Conservation (phyloP, 2,113 vertebrate species). For the Pseudorectes ferrugineus region DNA sequence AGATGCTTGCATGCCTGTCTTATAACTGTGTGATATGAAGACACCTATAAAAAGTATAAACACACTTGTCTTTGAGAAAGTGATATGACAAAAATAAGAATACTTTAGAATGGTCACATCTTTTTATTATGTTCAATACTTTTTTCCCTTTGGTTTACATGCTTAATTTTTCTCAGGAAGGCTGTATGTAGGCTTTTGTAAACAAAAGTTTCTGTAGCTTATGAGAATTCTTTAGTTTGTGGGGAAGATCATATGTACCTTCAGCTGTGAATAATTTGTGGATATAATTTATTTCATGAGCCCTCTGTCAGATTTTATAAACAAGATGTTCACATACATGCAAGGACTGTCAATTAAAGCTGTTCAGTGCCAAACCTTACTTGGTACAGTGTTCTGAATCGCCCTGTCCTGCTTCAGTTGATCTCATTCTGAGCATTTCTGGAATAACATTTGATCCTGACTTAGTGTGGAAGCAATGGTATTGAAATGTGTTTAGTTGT, state of each 20-base stretch:
- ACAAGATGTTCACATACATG: neutral
- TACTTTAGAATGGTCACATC: neutral
- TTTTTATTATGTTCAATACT: neutral
- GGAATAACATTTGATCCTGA: neutral
- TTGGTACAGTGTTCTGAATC: neutral
- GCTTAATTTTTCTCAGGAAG: neutral
- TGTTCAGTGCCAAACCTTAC: neutral
- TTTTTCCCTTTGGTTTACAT: neutral
- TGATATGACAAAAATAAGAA: neutral
- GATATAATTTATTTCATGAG: neutral
- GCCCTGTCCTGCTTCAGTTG: neutral
- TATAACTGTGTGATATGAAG: neutral
- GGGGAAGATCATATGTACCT: neutral
- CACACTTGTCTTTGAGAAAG: neutral
- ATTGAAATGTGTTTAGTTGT: neutral
- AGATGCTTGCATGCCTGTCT: neutral
- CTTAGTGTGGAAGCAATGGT: neutral
- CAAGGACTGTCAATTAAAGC: neutral
- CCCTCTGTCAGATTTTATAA: neutral
- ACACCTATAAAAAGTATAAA: neutral
- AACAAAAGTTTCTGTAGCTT: neutral
- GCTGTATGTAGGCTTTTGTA: neutral
- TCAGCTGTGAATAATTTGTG: neutral
- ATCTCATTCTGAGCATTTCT: neutral
- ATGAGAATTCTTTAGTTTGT: neutral